A percentile compares a stretch with the other conserved stretches of the same genome.
These are phyloP conservation scores for Lepidochrysops patricia DNA, from an alignment of 2,888 invertebrate species.

Conservation along the genomic window DNA sequence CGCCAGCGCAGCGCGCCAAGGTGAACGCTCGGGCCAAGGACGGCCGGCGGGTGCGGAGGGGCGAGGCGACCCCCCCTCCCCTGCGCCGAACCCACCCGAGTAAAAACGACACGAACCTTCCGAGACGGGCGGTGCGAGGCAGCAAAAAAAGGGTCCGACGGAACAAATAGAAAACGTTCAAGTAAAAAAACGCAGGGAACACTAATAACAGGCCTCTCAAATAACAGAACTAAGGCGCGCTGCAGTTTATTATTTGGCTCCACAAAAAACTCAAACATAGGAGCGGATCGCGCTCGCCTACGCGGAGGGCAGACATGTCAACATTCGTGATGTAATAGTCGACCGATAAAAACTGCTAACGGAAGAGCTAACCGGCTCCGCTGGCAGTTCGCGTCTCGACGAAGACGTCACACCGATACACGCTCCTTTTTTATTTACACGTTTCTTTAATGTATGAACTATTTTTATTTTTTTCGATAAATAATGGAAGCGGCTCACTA, in stretches of 20 bases:
- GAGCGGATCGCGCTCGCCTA: constrained; percentile 67
- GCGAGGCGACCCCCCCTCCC: constrained; percentile 38
- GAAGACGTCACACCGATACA: background rate
- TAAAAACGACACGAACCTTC: constrained; percentile 66
- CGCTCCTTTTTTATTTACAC: background rate
- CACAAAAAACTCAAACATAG: constrained; percentile 40
- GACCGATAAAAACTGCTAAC: constrained; percentile 50
- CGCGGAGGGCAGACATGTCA: constrained; percentile 42
- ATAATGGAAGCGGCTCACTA: background rate
- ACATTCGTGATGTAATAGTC: constrained; percentile 55
- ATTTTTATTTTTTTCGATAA: too few relatives aligned
- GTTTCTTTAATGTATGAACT: background rate
- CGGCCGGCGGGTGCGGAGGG: constrained; percentile 62
- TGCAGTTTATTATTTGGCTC: constrained; percentile 39
- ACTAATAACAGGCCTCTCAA: constrained; percentile 60
- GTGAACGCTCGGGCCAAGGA: constrained; percentile 74
- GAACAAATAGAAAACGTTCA: constrained; percentile 69
- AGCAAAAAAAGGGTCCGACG: constrained; percentile 67
- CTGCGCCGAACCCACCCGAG: constrained; percentile 39
- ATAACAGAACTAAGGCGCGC: constrained; percentile 56
- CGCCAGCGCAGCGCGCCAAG: constrained; percentile 68
- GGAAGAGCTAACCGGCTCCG: constrained; percentile 57
- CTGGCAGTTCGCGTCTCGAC: constrained; percentile 31
- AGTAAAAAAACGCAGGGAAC: constrained; percentile 52
- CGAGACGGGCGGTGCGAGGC: constrained; percentile 54